Conservation (phyloP, 1,140 invertebrate species). For the Acromyrmex heyeri region DNA sequence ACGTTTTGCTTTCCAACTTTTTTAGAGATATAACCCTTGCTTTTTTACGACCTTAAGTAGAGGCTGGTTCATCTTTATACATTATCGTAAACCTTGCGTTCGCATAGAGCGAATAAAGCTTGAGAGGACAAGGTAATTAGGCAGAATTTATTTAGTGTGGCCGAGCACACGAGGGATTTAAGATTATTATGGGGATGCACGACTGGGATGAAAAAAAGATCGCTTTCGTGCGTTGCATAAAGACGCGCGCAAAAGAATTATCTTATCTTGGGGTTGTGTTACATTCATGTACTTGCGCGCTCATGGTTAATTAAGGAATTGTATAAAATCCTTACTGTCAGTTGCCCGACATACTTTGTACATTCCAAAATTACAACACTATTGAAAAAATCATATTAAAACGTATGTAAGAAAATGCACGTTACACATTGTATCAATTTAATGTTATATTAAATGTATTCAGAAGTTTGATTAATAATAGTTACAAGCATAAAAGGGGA, state of each 20-base stretch:
- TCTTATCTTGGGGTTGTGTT: conserved; percentile 45
- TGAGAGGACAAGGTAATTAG: conserved; percentile 67
- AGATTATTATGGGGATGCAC: conserved; percentile 59
- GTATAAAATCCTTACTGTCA: conserved; percentile 6
- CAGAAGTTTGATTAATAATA: background rate
- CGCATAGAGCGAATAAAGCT: conserved; percentile 62
- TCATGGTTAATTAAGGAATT: conserved; percentile 48
- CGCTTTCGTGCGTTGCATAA: conserved; percentile 55
- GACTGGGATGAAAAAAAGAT: conserved; percentile 48
- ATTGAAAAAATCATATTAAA: background rate
- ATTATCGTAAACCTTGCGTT: conserved; percentile 63
- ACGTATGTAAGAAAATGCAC: background rate
- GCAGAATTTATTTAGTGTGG: conserved; percentile 66
- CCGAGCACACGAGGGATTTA: conserved; percentile 57
- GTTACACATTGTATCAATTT: background rate
- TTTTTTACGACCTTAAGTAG: conserved; percentile 26
- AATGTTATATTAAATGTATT: conserved; percentile 10
- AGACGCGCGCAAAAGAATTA: conserved; percentile 19
- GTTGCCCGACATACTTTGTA: background rate
- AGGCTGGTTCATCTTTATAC: conserved; percentile 48
- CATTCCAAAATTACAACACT: conserved; percentile 8
- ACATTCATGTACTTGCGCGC: conserved; percentile 22
- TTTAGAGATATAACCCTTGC: conserved; percentile 15
- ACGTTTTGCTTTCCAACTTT: background rate
- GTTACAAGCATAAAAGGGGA: background rate